Evolutionary conservation across 2,113 vertebrate species (phyloP), one percentile per base, ranked within the genome.

Genomic region (Muntiacus reevesi): DNA sequence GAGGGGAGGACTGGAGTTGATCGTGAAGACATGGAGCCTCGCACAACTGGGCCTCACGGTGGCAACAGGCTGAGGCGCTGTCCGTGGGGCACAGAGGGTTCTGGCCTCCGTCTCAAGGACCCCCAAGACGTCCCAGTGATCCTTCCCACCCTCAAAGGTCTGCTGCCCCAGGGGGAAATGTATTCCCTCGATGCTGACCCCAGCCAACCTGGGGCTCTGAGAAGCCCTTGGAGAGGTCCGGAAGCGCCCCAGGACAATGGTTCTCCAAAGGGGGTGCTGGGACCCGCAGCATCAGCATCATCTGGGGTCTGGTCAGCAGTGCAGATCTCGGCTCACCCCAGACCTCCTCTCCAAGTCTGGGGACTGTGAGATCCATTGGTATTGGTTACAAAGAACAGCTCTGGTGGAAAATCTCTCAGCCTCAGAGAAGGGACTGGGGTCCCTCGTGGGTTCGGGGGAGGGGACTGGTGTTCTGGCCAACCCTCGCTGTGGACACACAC

Each of bases 21-120:
- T 2, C 1, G 2, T 45, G 30, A 10, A 14, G 57, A 25, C 50
- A 1, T 0, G 21, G 57, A n/a, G 55, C 43, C 81, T 13, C 21
- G 2, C 11, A 33, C 62, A 5, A 27, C 60, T 27, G 0, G 1
- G 19, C 30, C 30, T 17, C 25, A 11, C 0, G 4, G 17, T 2
- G 43, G 79, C 79, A 54, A 6, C 2, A 2, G 2, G 36, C 27
- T 13, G 27, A 84, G 43, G 17, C 12, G 30, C 50, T 15, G 23
- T 57, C 93, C 2, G 0, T 0, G 2, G 36, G 50, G 25, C 30
- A 57, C 4, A 5, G 78, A 23, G 40, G 16, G 52, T 50, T 36
- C 62, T 2, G 2, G 62, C 11, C 7, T 55, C 47, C 2, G 8
- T 55, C 52, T 43, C 0, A 1, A 30, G 60, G 43, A 21, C 7